Percentiles rank a stretch among this genome's conserved stretches.
These are phyloP conservation scores for Diabrotica balteata DNA, from an alignment of 2,888 invertebrate species.

Conservation along the genomic window DNA sequence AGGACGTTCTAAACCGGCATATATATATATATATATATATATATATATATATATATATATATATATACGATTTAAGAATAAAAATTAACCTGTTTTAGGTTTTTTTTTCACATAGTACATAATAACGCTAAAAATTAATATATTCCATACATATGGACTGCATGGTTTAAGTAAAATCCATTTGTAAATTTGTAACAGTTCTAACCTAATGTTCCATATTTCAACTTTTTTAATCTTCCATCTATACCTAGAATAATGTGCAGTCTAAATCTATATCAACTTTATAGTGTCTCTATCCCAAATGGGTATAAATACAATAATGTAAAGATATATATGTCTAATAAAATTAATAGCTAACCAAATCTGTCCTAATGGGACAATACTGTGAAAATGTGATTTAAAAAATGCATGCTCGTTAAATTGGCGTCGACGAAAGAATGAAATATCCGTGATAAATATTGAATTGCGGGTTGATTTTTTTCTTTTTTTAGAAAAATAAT, in stretches of 20 bases:
- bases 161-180: too few relatives aligned
- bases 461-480: neutral
- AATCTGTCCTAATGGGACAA: conserved; percentile 15
- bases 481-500: too few relatives aligned
- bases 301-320: conserved; percentile 10
- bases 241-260: conserved; percentile 20
- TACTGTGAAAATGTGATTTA: conserved; percentile 2
- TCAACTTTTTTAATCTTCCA: neutral
- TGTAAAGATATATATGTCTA: conserved; percentile 13
- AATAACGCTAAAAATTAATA: too few relatives aligned
- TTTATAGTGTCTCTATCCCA: conserved; percentile 17
- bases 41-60: too few relatives aligned
- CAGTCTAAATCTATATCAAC: conserved; percentile 21
- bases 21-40: too few relatives aligned
- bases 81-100: too few relatives aligned
- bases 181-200: too few relatives aligned
- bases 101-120: too few relatives aligned
- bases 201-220: too few relatives aligned
- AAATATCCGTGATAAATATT: neutral
- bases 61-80: too few relatives aligned
- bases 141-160: too few relatives aligned
- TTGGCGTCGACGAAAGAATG: neutral
- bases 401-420: conserved; percentile 10
- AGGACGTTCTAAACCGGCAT: too few relatives aligned
- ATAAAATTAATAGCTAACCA: conserved; percentile 12